Evolutionary conservation across 2,888 invertebrate genomes (phyloP).

Genomic region (Dasysyrphus tricinctus): DNA sequence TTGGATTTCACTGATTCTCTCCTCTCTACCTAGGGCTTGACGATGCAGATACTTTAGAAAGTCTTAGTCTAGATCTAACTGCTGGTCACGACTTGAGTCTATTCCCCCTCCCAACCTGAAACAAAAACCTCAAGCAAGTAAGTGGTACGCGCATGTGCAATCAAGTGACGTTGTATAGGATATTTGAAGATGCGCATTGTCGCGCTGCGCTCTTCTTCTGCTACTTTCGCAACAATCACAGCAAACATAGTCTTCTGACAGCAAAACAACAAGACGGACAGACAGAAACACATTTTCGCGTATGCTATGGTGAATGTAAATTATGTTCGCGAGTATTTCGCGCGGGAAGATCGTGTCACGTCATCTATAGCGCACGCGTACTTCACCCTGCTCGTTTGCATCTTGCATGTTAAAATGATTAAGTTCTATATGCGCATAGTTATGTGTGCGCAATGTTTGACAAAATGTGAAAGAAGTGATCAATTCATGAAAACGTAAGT

Average conservation of each 20-base stretch:
- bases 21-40: constrained; percentile 17
- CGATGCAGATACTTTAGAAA: constrained; percentile 62
- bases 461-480: constrained; percentile 64
- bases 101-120: constrained; percentile 11
- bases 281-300: constrained; percentile 32
- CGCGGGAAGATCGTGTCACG: constrained; percentile 69
- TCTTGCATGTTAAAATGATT: constrained; percentile 60
- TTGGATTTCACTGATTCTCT: constrained; percentile 37
- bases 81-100: constrained; percentile 11
- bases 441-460: constrained; percentile 40
- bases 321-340: constrained; percentile 50
- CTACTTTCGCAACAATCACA: constrained; percentile 37
- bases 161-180: constrained; percentile 30
- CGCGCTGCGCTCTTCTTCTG: constrained; percentile 39
- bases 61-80: constrained; percentile 53
- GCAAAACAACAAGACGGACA: constrained; percentile 39
- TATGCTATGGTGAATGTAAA: constrained; percentile 58
- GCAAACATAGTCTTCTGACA: constrained; percentile 22
- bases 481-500: constrained; percentile 62
- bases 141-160: constrained; percentile 14
- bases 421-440: constrained; percentile 54
- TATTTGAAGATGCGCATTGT: constrained; percentile 60
- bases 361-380: constrained; percentile 50
- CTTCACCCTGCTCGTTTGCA: constrained; percentile 30
- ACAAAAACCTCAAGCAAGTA: constrained; percentile 22